Percentiles rank a stretch among this genome's conserved stretches.
These are phyloP conservation scores for Cepaea nemoralis DNA, from an alignment of 1,140 invertebrate species.

Conservation along the genomic window DNA sequence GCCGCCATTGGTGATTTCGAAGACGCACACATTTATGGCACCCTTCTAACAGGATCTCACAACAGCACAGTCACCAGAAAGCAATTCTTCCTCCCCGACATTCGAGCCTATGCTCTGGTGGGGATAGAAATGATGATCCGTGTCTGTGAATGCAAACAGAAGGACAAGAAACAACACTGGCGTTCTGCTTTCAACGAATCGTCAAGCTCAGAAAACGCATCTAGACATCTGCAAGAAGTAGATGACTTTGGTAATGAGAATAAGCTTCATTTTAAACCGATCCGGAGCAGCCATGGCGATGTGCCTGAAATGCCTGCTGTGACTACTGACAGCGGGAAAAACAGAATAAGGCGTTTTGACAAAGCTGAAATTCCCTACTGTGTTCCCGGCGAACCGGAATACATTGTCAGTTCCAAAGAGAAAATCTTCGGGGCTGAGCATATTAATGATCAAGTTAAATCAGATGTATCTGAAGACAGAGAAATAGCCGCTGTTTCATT, in stretches of 20 bases:
- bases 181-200: neutral
- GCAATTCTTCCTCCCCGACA: slow-evolving; percentile 65
- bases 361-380: slow-evolving; percentile 10
- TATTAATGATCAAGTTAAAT: neutral
- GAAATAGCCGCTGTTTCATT: neutral
- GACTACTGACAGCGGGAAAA: neutral
- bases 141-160: slow-evolving; percentile 55
- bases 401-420: neutral
- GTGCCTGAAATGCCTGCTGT: neutral
- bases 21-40: slow-evolving; percentile 63
- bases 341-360: neutral
- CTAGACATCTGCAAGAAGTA: neutral
- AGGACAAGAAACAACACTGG: slow-evolving; percentile 34
- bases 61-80: slow-evolving; percentile 54
- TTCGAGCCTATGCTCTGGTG: slow-evolving; percentile 63
- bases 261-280: neutral
- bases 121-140: slow-evolving; percentile 60
- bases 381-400: slow-evolving; percentile 20
- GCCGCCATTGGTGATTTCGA: slow-evolving; percentile 68
- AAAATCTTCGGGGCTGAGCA: neutral
- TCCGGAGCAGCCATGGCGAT: neutral
- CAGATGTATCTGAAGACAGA: neutral
- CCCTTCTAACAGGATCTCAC: slow-evolving; percentile 56
- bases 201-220: neutral
- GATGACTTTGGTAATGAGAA: neutral